These are phyloP conservation scores for Athripsodes cinereus DNA, from an alignment of 2,888 invertebrate genomes.

Conservation along the genomic window DNA sequence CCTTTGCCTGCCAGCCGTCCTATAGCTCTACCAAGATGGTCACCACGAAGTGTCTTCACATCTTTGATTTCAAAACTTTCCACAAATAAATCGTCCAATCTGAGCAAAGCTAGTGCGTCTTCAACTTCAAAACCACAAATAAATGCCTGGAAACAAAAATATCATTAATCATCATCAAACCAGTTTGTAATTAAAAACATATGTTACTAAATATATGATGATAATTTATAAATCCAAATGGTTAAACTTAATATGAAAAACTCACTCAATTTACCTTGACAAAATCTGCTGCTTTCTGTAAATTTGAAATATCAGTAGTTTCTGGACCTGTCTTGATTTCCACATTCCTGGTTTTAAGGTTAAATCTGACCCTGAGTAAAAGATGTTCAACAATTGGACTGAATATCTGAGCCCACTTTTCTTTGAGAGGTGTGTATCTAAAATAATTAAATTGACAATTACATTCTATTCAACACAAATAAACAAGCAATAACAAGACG, in stretches of 20 bases:
- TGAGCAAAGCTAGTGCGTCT: constrained; percentile 88
- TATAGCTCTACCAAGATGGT: constrained; percentile 92
- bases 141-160: constrained; percentile 60
- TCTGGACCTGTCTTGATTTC: constrained; percentile 73
- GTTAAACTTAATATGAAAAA: neutral
- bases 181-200: neutral
- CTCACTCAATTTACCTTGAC: constrained; percentile 53
- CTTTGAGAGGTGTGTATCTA: constrained; percentile 88
- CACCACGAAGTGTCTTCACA: constrained; percentile 91
- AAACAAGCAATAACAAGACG: neutral
- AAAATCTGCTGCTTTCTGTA: constrained; percentile 98
- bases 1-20: constrained; percentile 98
- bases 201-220: too few relatives aligned
- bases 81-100: constrained; percentile 94
- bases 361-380: constrained; percentile 89
- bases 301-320: constrained; percentile 78
- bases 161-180: neutral
- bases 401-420: constrained; percentile 96
- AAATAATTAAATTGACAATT: constrained; percentile 25
- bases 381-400: constrained; percentile 94
- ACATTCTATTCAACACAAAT: neutral
- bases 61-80: constrained; percentile 97
- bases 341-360: constrained; percentile 83
- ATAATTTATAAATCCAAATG: neutral
- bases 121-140: constrained; percentile 95